These are phyloP conservation scores for Temnothorax curvispinosus DNA, from an alignment of 1,140 invertebrate genomes.

Conservation along the genomic window DNA sequence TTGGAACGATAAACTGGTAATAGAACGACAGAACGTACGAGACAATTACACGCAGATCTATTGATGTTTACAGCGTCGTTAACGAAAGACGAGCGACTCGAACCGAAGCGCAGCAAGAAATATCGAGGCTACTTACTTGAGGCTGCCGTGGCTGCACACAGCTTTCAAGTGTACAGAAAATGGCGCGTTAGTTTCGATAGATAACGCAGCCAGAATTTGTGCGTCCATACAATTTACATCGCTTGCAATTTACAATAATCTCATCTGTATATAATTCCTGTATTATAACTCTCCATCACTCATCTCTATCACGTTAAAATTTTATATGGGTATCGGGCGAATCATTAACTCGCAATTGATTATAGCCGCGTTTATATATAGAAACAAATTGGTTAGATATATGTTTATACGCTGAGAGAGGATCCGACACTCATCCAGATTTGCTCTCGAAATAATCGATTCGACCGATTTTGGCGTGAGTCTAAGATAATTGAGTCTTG, in stretches of 20 bases:
- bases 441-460: not conserved
- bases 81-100: conserved; percentile 31
- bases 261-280: not conserved
- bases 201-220: conserved; percentile 5
- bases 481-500: conserved; percentile 9
- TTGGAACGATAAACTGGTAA: not conserved
- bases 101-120: conserved; percentile 18
- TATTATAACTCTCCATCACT: not conserved
- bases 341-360: conserved; percentile 8
- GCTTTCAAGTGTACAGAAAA: conserved; percentile 23
- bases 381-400: not conserved
- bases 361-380: not conserved
- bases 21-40: not conserved
- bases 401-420: not conserved
- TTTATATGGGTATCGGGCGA: not conserved
- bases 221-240: not conserved
- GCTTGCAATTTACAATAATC: conserved; percentile 15
- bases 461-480: not conserved
- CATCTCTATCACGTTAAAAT: not conserved
- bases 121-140: conserved; percentile 26
- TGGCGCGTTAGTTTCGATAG: conserved; percentile 5
- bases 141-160: not conserved
- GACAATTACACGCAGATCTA: conserved; percentile 55
- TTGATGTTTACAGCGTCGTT: conserved; percentile 45
- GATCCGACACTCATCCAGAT: not conserved